A percentile compares a stretch with the other conserved stretches of the same genome.
Conservation (phyloP, 2,113 vertebrate genomes). For the Malaclemys terrapin region DNA sequence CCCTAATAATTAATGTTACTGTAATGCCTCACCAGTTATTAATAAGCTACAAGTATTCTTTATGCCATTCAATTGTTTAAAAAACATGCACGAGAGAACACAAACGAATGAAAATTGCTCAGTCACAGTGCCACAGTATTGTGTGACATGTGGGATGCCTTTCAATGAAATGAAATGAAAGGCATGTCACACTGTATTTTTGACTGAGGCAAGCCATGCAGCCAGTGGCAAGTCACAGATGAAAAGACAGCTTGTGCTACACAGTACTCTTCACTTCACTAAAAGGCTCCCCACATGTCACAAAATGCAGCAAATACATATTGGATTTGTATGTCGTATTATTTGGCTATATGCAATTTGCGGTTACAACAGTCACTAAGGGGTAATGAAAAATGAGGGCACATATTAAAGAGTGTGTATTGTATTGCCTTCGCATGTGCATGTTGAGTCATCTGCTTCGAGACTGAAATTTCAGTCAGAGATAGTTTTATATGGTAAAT, state of each 20-base stretch:
- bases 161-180: slow-evolving; percentile 61
- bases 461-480: background rate
- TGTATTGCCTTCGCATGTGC: background rate
- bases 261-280: background rate
- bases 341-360: background rate
- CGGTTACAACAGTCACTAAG: background rate
- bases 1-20: background rate
- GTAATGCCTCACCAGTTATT: background rate
- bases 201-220: slow-evolving; percentile 45
- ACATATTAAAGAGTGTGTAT: background rate
- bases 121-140: background rate
- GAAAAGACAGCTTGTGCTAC: slow-evolving; percentile 62
- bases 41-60: background rate
- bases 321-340: background rate
- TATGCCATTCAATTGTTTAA: background rate
- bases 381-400: background rate
- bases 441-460: background rate
- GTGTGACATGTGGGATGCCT: slow-evolving; percentile 51
- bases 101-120: slow-evolving; percentile 40
- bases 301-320: background rate
- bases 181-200: slow-evolving; percentile 11
- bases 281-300: slow-evolving; percentile 26
- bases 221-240: slow-evolving; percentile 62
- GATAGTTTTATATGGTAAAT: background rate
- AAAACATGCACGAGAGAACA: background rate